phyloP scores from a whole-genome alignment of 1,140 invertebrate species.

The Meloidogyne floridensis region DNA sequence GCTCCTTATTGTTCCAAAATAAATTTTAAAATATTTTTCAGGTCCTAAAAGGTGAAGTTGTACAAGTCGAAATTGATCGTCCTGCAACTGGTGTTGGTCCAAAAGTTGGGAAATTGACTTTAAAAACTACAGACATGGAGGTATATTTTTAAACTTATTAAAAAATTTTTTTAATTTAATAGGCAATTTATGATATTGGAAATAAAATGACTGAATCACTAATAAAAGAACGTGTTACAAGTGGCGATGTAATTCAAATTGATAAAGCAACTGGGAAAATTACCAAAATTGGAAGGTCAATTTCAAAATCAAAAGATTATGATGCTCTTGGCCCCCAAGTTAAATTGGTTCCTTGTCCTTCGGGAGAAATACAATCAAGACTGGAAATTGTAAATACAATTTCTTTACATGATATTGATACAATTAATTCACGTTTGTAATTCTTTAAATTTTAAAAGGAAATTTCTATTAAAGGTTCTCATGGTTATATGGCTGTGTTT shows the following conservation, averaged over 20 bases:
- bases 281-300: constrained; percentile 75
- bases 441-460: constrained; percentile 64
- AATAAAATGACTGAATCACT: constrained; percentile 97
- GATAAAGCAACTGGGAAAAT: constrained; percentile 60
- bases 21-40: constrained; percentile 69
- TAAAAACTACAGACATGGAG: constrained; percentile 99
- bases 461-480: constrained; percentile 69
- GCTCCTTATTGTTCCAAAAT: not conserved
- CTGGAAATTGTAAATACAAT: constrained; percentile 98
- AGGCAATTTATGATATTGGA: constrained; percentile 93
- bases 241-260: constrained; percentile 67
- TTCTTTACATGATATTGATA: constrained; percentile 96
- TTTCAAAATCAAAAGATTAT: constrained; percentile 91
- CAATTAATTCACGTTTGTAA: constrained; percentile 68
- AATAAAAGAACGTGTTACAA: constrained; percentile 86
- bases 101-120: constrained; percentile 84
- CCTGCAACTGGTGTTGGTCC: constrained; percentile 77
- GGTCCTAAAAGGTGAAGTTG: constrained; percentile 97
- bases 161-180: not conserved
- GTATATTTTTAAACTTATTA: not conserved
- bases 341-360: constrained; percentile 95
- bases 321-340: constrained; percentile 87
- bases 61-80: constrained; percentile 92
- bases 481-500: constrained; percentile 91
- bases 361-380: constrained; percentile 96